Base-by-base conservation (phyloP, 2,797 vertebrate genomes). In the Characodon lateralis region DNA sequence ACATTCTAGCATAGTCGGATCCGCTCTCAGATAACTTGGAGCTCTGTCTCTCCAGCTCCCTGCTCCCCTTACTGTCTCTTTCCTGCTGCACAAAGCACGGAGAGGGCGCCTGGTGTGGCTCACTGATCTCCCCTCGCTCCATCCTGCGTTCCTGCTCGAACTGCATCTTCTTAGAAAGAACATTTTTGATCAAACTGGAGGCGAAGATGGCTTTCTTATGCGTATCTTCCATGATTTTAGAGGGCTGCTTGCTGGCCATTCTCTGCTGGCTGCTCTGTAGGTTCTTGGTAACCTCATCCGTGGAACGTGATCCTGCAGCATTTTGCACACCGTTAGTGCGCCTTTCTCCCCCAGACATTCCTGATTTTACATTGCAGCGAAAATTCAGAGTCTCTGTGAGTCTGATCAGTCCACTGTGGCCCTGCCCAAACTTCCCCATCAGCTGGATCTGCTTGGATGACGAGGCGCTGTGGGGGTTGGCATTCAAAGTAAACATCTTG, bases 161-260 rank as follows among this genome's bases (percentile, higher is more conserved):
- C 92, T 98, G 97, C 96, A 99, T 99, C 92, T 99, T 99, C 92
- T 99, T 99, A 31, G 97, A 98, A 89, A 99, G 96, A 0, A 99
- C 96, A 78, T 98, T 99, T 93, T 99, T 97, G 53, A 99, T 96
- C 46, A 99, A 94, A 68, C 96, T 99, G 26, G 98, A 97, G 0
- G 98, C 98, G 83, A 97, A 97, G 71, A 94, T 94, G 75, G 98
- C 97, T 92, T 98, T 99, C 92, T 97, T 97, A 88, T 96, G 96
- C n/a, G 95, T 78, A 68, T 92, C 96, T 51, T 96, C 97, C 89
- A 96, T 96, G 92, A 84, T 83, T 85, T 94, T 92, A 28, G 87
- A 86, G 74, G 88, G 77, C 83, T 80, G 88, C 84, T 87, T 81
- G 92, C 83, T 86, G 83, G 80, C 86, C 90, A 88, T 94, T 78